Percentiles rank a stretch among this genome's conserved stretches.
These are phyloP conservation scores for Heliconius sara DNA, from an alignment of 2,888 invertebrate species.

Conservation along the genomic window DNA sequence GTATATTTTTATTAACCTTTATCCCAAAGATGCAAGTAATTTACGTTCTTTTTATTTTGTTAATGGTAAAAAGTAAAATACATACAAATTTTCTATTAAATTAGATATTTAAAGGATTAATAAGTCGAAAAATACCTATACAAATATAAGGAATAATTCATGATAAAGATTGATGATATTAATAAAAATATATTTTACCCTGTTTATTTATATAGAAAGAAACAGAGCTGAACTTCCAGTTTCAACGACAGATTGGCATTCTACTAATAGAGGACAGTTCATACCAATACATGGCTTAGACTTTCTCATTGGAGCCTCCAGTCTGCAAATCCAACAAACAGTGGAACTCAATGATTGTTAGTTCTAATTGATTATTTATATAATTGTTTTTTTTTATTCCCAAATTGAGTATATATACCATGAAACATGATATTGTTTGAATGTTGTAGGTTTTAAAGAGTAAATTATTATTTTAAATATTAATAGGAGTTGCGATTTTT, in stretches of 20 bases:
- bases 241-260: constrained; percentile 85
- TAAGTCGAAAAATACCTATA: background rate
- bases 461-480: too few species aligned
- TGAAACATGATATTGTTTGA: background rate
- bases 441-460: too few species aligned
- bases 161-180: background rate
- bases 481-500: too few species aligned
- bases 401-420: background rate
- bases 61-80: background rate
- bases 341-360: constrained; percentile 90
- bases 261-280: constrained; percentile 81
- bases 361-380: constrained; percentile 54
- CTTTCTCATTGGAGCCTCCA: constrained; percentile 87
- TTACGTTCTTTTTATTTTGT: too few species aligned
- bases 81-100: background rate
- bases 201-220: constrained; percentile 49
- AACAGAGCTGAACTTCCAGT: constrained; percentile 84
- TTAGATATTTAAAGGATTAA: background rate
- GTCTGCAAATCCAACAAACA: constrained; percentile 90
- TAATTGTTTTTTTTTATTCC: background rate
- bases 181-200: background rate
- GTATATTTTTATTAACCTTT: too few species aligned
- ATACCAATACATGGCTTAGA: constrained; percentile 88
- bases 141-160: background rate
- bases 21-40: too few species aligned